These are phyloP conservation scores for Bovichtus variegatus DNA, from an alignment of 2,797 vertebrate species.

Conservation along the genomic window DNA sequence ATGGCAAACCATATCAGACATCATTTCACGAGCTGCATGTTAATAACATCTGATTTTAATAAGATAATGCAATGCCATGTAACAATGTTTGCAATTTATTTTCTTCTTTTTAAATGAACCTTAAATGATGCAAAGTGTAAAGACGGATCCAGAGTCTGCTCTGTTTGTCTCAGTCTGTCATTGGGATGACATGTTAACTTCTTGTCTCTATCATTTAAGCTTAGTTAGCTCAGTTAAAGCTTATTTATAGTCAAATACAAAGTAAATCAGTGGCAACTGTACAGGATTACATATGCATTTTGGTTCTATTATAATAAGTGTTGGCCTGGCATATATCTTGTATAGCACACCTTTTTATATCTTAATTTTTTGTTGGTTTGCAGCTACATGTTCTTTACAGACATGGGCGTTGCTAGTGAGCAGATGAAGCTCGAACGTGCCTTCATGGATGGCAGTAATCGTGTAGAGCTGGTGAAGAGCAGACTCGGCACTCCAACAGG, in stretches of 20 bases:
- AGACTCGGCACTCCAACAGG: constrained; percentile 79
- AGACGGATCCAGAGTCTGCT: not conserved
- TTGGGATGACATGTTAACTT: not conserved
- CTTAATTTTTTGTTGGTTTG: constrained; percentile 26
- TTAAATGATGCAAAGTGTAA: not conserved
- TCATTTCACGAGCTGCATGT: not conserved
- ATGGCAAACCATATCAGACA: not conserved
- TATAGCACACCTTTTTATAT: not conserved
- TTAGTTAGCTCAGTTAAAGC: not conserved
- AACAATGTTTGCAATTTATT: not conserved
- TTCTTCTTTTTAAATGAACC: not conserved
- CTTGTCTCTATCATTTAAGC: not conserved
- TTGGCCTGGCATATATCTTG: too few relatives aligned
- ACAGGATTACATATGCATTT: too few relatives aligned
- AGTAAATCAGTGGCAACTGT: not conserved
- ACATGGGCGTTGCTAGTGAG: constrained; percentile 67
- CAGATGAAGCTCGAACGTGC: constrained; percentile 82
- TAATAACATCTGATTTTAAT: not conserved
- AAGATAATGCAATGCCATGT: not conserved
- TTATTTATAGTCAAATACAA: not conserved
- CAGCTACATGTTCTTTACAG: constrained; percentile 88
- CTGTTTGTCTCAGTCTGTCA: not conserved
- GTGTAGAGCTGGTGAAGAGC: constrained; percentile 77
- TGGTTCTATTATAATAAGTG: too few relatives aligned
- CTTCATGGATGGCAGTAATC: constrained; percentile 86